Evolutionary conservation across 2,888 invertebrate genomes (phyloP), one percentile per base, ranked within the genome.

Genomic region (Lepidochitona cinerea): DNA sequence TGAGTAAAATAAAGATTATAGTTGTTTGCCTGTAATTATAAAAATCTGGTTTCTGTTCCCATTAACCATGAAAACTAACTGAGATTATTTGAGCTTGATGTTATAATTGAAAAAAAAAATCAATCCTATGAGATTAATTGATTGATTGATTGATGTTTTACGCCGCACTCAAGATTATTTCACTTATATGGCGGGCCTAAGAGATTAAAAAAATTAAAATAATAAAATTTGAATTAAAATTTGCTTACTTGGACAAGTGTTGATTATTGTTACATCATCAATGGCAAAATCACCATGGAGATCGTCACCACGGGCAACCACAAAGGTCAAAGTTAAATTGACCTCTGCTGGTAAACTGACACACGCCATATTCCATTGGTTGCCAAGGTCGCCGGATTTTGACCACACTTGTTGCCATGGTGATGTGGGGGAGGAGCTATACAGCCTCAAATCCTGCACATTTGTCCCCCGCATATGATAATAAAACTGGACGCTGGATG

Each of bases 221-320:
- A n/a, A n/a, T n/a, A n/a, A n/a, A n/a, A n/a, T n/a, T n/a, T 49
- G 49, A 23, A 7, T 5, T n/a, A 18, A 49, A n/a, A 1, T 49
- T n/a, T 29, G 29, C 59, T 29, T 29, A 76, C 80, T 75, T 37
- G 54, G 7, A 73, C 86, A 85, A 7, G 67, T 68, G 6, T 72
- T 64, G 18, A 81, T 70, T 7, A 83, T 66, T 6, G n/a, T 33
- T 0, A 86, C 75, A 72, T 85, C 83, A 77, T 87, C 87, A 23
- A 87, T 70, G 0, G 85, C 85, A 66, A 85, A 77, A 73, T 85
- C 84, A 23, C 79, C 79, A 65, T 79, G 79, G 5, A 67, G 68
- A 5, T 78, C 80, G 29, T 71, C 64, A 6, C 82, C 70, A 37
- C 71, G 77, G 0, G 81, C 81, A 14, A 80, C 79, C 23, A 29